Percentiles rank a stretch among this genome's conserved stretches.
phyloP scores from a whole-genome alignment of 1,140 invertebrate genomes.

The Bombus soroeensis region DNA sequence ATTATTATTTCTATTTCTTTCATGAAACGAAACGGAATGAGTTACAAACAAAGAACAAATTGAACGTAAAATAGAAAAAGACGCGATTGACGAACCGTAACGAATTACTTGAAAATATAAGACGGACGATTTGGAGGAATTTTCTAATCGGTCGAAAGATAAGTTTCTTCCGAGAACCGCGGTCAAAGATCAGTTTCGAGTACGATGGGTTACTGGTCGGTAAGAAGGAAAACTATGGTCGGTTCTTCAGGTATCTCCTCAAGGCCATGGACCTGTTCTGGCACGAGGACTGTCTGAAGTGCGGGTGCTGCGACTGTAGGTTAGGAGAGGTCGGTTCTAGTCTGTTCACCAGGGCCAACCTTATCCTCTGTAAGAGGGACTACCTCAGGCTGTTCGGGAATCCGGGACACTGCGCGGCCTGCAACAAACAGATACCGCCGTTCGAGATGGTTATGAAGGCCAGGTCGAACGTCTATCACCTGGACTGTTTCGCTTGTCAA shows the following conservation, averaged over 20 bases:
- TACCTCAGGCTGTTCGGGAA: slow-evolving; percentile 97
- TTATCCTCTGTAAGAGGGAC: slow-evolving; percentile 98
- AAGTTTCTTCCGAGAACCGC: not conserved
- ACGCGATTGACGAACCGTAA: not conserved
- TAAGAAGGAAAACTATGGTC: slow-evolving; percentile 67
- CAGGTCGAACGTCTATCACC: slow-evolving; percentile 97
- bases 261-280: slow-evolving; percentile 96
- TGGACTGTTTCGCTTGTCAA: slow-evolving; percentile 99
- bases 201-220: slow-evolving; percentile 46
- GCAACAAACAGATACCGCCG: slow-evolving; percentile 97
- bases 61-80: not conserved
- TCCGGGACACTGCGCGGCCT: slow-evolving; percentile 96
- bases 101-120: no score
- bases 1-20: no score
- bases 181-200: slow-evolving; percentile 19
- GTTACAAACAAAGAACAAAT: not conserved
- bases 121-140: not conserved
- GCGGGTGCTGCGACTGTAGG: slow-evolving; percentile 97
- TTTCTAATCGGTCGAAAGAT: not conserved
- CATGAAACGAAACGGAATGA: accelerated
- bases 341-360: slow-evolving; percentile 97
- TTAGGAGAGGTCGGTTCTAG: slow-evolving; percentile 99
- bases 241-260: slow-evolving; percentile 85
- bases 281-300: slow-evolving; percentile 99
- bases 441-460: slow-evolving; percentile 99